Conservation (phyloP, 2,888 invertebrate genomes). For the Eugnorisma glareosa region DNA sequence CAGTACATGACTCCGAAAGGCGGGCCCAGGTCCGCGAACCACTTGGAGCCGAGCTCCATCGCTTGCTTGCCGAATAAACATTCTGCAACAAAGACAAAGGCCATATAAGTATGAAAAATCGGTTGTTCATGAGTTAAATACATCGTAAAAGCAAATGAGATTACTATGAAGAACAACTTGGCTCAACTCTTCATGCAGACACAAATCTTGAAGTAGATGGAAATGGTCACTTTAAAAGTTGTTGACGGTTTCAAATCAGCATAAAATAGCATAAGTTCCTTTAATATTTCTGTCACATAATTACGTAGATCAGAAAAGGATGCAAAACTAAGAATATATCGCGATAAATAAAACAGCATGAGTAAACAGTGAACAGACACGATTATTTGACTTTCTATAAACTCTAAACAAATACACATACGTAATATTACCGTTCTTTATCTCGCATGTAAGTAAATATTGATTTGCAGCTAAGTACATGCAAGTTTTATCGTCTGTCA, state of each 20-base stretch:
- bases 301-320: slow-evolving; percentile 20
- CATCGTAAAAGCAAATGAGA: not conserved
- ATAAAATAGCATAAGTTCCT: not conserved
- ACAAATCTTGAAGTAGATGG: not conserved
- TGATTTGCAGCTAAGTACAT: slow-evolving; percentile 27
- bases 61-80: slow-evolving; percentile 97
- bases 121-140: not conserved
- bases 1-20: slow-evolving; percentile 98
- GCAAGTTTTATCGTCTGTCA: slow-evolving; percentile 18
- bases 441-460: slow-evolving; percentile 43
- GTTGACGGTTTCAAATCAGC: not conserved
- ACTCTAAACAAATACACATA: slow-evolving; percentile 30
- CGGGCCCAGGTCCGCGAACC: slow-evolving; percentile 98
- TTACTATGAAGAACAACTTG: not conserved
- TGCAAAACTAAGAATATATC: slow-evolving; percentile 10
- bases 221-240: not conserved
- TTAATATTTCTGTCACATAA: not conserved
- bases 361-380: slow-evolving; percentile 39
- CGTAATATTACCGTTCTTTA: slow-evolving; percentile 20
- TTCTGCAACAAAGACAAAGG: slow-evolving; percentile 92
- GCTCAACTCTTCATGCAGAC: not conserved
- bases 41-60: slow-evolving; percentile 96
- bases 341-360: slow-evolving; percentile 11
- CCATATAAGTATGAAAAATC: slow-evolving; percentile 4
- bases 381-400: slow-evolving; percentile 47